Conservation (phyloP, 2,797 vertebrate genomes). For the Chanos chanos region DNA sequence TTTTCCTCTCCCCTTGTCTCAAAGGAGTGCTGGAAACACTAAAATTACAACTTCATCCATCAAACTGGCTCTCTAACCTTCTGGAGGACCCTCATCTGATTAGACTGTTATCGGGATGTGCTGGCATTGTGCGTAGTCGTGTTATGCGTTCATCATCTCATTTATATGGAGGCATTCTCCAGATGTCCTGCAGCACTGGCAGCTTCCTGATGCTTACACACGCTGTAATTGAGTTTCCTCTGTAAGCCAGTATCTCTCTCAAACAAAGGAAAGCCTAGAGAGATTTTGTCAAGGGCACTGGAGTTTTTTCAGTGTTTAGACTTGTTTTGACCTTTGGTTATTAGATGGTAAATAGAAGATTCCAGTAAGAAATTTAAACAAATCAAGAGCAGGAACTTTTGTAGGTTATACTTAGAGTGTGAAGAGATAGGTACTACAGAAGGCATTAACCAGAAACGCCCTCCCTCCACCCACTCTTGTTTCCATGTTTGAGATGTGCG, state of each 20-base stretch:
- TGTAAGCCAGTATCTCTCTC: not conserved
- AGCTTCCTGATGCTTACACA: not conserved
- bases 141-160: conserved; percentile 7
- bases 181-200: not conserved
- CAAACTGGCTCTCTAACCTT: conserved; percentile 18
- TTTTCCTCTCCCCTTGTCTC: not conserved
- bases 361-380: too few relatives aligned
- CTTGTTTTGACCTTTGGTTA: too few relatives aligned
- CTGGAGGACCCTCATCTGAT: conserved; percentile 31
- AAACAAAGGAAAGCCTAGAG: not conserved
- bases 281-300: not conserved
- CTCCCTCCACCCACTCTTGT: too few relatives aligned
- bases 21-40: conserved; percentile 36
- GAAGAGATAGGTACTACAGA: too few relatives aligned
- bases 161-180: not conserved
- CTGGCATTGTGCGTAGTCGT: not conserved
- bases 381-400: too few relatives aligned
- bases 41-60: conserved; percentile 28
- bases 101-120: not conserved
- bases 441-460: too few relatives aligned
- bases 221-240: not conserved
- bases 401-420: too few relatives aligned
- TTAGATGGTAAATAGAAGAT: too few relatives aligned
- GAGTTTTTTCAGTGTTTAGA: too few relatives aligned
- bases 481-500: not conserved